Evolutionary conservation across 2,888 invertebrate species (phyloP).

Genomic region (Stenodema calcarata): DNA sequence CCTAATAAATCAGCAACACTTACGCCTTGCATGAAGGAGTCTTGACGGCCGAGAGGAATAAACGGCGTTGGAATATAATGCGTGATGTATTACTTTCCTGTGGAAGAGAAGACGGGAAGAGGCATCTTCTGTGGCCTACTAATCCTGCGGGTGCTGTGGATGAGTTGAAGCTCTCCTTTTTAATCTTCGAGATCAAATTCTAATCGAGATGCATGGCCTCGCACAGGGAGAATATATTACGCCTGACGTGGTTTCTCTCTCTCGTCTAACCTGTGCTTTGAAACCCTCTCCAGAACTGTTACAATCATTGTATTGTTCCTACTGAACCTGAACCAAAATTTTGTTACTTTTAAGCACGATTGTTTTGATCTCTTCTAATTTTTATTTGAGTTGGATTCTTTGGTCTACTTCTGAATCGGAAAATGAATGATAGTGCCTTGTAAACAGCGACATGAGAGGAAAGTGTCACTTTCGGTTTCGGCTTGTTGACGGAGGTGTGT

Average conservation of each 20-base stretch:
- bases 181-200: constrained; percentile 29
- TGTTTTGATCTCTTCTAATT: no score
- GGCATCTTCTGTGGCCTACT: neutral
- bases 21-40: neutral
- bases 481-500: no score
- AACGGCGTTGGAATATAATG: constrained; percentile 7
- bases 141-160: neutral
- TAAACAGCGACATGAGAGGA: no score
- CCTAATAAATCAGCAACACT: neutral
- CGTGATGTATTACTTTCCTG: neutral
- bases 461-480: no score
- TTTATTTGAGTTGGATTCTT: no score
- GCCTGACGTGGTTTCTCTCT: neutral
- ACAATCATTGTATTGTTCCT: neutral
- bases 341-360: no score
- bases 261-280: neutral
- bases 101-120: neutral
- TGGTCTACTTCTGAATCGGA: no score
- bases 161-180: constrained; percentile 27
- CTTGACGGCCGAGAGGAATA: neutral
- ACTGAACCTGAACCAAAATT: neutral
- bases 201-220: constrained; percentile 31
- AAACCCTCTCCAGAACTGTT: neutral
- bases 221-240: constrained; percentile 21
- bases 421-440: no score